Evolutionary conservation across 2,888 invertebrate genomes (phyloP), one percentile per base, ranked within the genome.

Genomic region (Pyralis farinalis): DNA sequence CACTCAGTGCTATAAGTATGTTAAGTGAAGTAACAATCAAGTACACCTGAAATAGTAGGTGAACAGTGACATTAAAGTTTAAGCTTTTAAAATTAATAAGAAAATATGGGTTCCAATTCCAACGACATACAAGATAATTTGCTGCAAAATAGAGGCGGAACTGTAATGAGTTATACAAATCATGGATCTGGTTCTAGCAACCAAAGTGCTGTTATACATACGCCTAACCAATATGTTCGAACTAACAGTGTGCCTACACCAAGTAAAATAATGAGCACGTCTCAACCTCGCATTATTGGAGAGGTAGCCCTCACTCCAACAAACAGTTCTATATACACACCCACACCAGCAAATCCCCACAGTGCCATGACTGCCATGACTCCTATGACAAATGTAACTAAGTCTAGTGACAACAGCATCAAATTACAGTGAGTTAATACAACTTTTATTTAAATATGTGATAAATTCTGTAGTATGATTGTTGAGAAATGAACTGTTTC

Each of bases 341-440:
- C 86, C 31, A 71, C 81, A 47, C 50, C 62, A 27, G 67, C 72
- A 3, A 92, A 92, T 58, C 91, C 92, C 31, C 91, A 91, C 49
- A 90, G 79, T 54, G 77, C 85, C 38, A 90, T 92, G 77, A 70
- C 81, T 22, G 86, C 90, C 32, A 68, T 90, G 29, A 90, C 90
- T 11, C 88, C 90, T 7, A 79, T 87, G 65, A 76, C 89, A 1
- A 82, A 90, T 58, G 91, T 90, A 9, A 83, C 87, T 3, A 90
- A 82, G 61, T 91, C 92, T 69, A 91, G 91, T 1, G 90, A 88
- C 49, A 91, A 89, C 52, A 91, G 91, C 53, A 89, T 92, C 9
- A 91, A 91, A 74, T 65, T 92, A 44, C 92, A 92, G 92, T 92
- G 71, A 84, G 91, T 44, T 12, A n/a, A n/a, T n/a, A n/a, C n/a